A percentile compares a stretch with the other conserved stretches of the same genome.
Evolutionary conservation across 2,888 invertebrate species (phyloP).

Genomic region (Hydropsyche betteni): DNA sequence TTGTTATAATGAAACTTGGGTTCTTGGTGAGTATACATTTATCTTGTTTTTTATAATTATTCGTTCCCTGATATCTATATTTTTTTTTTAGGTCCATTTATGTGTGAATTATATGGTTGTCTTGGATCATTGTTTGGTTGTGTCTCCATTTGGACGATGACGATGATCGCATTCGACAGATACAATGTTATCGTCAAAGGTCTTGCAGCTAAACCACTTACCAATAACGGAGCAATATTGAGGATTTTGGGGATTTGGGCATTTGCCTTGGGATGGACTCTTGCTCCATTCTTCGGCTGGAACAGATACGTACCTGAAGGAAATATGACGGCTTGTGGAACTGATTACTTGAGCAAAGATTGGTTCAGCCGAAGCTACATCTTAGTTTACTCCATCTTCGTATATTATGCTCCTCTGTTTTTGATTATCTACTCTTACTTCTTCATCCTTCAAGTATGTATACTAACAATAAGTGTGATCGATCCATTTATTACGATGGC

Average conservation of each 20-base stretch:
- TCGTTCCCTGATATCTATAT: neutral
- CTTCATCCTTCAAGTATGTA: slow-evolving; percentile 81
- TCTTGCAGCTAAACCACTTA: slow-evolving; percentile 84
- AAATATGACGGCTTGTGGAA: slow-evolving; percentile 93
- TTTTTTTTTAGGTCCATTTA: slow-evolving; percentile 70
- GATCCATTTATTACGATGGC: neutral
- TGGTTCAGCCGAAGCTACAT: slow-evolving; percentile 83
- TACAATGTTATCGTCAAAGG: slow-evolving; percentile 95
- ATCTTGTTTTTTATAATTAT: slow-evolving; percentile 13
- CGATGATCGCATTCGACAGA: slow-evolving; percentile 89
- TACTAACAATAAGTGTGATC: neutral
- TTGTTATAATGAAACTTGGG: slow-evolving; percentile 82
- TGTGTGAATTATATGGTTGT: slow-evolving; percentile 89
- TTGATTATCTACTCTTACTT: slow-evolving; percentile 88
- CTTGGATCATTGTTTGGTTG: slow-evolving; percentile 90
- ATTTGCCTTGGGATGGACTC: slow-evolving; percentile 80
- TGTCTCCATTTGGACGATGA: slow-evolving; percentile 93
- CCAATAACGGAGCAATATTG: slow-evolving; percentile 79
- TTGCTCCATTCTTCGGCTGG: slow-evolving; percentile 89
- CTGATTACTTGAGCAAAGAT: slow-evolving; percentile 82
- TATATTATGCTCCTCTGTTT: slow-evolving; percentile 79
- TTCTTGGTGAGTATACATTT: slow-evolving; percentile 65
- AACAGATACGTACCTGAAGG: slow-evolving; percentile 93
- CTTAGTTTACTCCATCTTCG: slow-evolving; percentile 79
- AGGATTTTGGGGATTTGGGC: slow-evolving; percentile 83